Conservation (phyloP, 2,888 invertebrate genomes). For the Campoletis raptor region DNA sequence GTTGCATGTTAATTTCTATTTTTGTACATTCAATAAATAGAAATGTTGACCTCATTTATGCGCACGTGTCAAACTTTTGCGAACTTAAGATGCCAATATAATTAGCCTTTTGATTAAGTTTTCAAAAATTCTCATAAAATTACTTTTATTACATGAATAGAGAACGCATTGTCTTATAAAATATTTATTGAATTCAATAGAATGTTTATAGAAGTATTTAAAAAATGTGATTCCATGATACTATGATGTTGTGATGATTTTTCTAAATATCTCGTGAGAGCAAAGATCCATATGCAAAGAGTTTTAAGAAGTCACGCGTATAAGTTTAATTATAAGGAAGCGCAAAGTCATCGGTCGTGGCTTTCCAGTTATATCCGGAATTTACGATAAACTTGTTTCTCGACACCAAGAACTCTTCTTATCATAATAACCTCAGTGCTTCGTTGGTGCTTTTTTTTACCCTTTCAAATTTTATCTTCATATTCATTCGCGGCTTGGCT, state of each 20-base stretch:
- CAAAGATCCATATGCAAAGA: not conserved
- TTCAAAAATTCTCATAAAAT: not conserved
- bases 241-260: not conserved
- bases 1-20: not conserved
- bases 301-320: slow-evolving; percentile 28
- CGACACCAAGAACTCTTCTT: slow-evolving; percentile 62
- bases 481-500: slow-evolving; percentile 2
- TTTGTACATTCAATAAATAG: not conserved
- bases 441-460: slow-evolving; percentile 35
- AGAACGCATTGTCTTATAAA: not conserved
- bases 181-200: not conserved
- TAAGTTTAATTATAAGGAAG: slow-evolving; percentile 46
- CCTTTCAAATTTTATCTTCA: slow-evolving; percentile 29
- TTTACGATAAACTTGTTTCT: slow-evolving; percentile 52
- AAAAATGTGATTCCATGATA: not conserved
- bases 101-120: not conserved
- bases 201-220: not conserved
- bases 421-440: slow-evolving; percentile 58
- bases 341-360: slow-evolving; percentile 47
- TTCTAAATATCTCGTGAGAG: not conserved
- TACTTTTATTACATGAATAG: not conserved
- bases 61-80: not conserved
- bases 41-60: not conserved
- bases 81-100: not conserved
- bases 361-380: slow-evolving; percentile 61